Conservation (phyloP, 1,140 invertebrate species). For the Lepeophtheirus salmonis region DNA sequence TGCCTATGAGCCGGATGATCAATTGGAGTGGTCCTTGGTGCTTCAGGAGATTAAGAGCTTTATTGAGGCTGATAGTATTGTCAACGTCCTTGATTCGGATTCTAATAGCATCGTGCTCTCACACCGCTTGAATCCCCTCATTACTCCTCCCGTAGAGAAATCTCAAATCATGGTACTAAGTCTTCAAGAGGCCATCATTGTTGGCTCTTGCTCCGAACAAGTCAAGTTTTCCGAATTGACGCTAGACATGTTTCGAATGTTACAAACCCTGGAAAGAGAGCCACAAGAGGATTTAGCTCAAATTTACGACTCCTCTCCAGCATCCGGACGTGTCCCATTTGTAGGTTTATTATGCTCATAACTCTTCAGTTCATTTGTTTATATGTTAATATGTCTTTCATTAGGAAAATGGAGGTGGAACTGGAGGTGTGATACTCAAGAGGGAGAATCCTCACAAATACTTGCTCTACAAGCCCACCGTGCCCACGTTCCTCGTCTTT, state of each 20-base stretch:
- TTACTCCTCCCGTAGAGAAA: slow-evolving; percentile 68
- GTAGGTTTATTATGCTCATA: too few species aligned
- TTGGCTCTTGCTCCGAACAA: slow-evolving; percentile 81
- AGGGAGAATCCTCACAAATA: slow-evolving; percentile 93
- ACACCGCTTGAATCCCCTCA: slow-evolving; percentile 59
- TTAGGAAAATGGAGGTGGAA: slow-evolving; percentile 41
- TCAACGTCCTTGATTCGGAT: slow-evolving; percentile 67
- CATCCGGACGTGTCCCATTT: slow-evolving; percentile 43
- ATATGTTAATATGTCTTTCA: too few species aligned
- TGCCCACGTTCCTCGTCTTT: slow-evolving; percentile 81
- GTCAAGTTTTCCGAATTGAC: slow-evolving; percentile 95
- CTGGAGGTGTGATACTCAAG: slow-evolving; percentile 30
- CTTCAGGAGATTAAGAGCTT: slow-evolving; percentile 86
- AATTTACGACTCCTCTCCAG: slow-evolving; percentile 64
- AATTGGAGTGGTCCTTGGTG: slow-evolving; percentile 84
- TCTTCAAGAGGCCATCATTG: slow-evolving; percentile 81
- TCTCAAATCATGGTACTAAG: slow-evolving; percentile 59
- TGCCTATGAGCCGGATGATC: slow-evolving; percentile 87
- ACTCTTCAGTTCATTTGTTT: too few species aligned
- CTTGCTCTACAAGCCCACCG: slow-evolving; percentile 80
- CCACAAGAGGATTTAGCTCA: slow-evolving; percentile 48
- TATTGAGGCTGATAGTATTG: slow-evolving; percentile 71
- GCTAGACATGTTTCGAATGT: slow-evolving; percentile 94
- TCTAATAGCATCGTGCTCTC: slow-evolving; percentile 58
- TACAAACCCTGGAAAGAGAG: slow-evolving; percentile 81